Base-by-base conservation (phyloP, 2,797 vertebrate genomes). In the Coilia nasus region DNA sequence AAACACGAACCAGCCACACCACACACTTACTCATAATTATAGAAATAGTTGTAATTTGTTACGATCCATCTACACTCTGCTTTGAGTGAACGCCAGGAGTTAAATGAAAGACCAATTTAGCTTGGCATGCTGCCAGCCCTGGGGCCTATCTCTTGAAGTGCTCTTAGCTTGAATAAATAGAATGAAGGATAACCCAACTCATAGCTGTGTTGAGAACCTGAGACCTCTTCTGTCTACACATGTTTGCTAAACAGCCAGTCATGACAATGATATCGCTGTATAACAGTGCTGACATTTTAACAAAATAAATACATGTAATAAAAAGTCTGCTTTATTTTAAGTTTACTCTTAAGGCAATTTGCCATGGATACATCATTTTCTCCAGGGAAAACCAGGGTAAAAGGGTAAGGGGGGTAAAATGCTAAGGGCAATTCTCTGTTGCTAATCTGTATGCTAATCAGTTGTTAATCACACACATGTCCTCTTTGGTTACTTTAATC, bases 111-210 rank as follows among this genome's bases (percentile, higher is more conserved):
- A 35, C 28, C 28, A 31, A 41, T 71, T 46, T 82, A 59, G 83
- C 81, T 80, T 75, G 62, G 81, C 81, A 85, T 78, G 86, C 86
- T 81, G 86, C 23, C 3, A n/a, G 64, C 82, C 59, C 81, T 86
- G 71, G 80, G 82, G 88, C 89, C 89, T 90, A 83, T 54, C 83
- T 88, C n/a, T 90, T 64, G 47, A 87, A 89, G 87, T 83, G 41
- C 81, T 87, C 82, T 75, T 41, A 35, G 67, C 67, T 41, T 71
- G 67, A 35, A 35, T 71, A 71, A 71, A 71, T 71, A 71, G 25
- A 0, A 35, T 41, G 67, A 75, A 41, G 62, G 1, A 67, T 28
- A 64, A 2, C n/a, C 1, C 2, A 19, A 35, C 28, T 75, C 31
- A 19, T 75, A 75, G 31, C 67, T 41, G 15, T 17, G 67, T 28